Conservation (phyloP, 2,113 vertebrate genomes). For the Etheostoma cragini region DNA sequence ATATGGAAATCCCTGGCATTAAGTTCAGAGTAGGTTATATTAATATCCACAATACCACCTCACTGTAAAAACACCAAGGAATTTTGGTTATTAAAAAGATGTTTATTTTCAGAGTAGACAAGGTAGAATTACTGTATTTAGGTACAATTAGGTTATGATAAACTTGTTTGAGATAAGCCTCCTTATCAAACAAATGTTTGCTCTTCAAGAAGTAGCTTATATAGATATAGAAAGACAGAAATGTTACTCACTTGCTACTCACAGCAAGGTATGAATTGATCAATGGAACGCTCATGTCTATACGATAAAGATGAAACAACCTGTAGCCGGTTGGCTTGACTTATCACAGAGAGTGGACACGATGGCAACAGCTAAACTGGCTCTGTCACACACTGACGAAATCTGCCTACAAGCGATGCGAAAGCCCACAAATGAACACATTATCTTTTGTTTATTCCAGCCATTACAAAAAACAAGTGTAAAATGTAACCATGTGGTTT, state of each 20-base stretch:
- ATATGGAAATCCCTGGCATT: constrained; percentile 12
- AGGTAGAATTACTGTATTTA: neutral
- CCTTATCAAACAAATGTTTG: neutral
- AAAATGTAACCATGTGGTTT: neutral
- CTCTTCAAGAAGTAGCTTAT: too few relatives aligned
- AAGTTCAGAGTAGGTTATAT: constrained; percentile 19
- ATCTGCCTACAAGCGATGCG: neutral
- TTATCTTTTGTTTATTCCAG: neutral
- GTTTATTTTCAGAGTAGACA: neutral
- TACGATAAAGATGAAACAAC: neutral
- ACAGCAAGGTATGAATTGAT: too few relatives aligned
- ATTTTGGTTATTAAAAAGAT: neutral
- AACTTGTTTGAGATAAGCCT: neutral
- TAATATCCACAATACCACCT: neutral
- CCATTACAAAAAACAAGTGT: neutral
- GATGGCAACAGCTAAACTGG: neutral
- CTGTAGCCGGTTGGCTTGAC: neutral
- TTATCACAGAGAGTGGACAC: neutral
- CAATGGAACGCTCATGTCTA: too few relatives aligned
- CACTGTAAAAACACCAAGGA: constrained; percentile 38
- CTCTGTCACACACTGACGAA: neutral
- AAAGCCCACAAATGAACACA: too few relatives aligned
- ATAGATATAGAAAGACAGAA: too few relatives aligned
- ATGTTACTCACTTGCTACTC: too few relatives aligned
- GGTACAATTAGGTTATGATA: neutral